A percentile compares a stretch with the other conserved stretches of the same genome.
phyloP scores from a whole-genome alignment of 1,140 invertebrate genomes.

The Pantala flavescens region DNA sequence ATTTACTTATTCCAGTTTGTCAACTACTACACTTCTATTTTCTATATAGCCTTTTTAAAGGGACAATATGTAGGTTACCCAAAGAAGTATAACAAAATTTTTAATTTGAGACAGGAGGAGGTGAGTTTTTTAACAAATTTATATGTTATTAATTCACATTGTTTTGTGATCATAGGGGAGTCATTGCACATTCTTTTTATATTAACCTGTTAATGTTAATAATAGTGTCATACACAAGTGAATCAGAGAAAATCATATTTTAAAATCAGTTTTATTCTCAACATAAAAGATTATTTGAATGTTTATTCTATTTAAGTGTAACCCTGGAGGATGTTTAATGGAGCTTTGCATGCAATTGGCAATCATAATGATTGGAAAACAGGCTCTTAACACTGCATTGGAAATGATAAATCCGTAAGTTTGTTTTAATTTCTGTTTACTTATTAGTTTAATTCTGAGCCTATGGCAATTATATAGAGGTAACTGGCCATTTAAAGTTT shows the following conservation, averaged over 20 bases:
- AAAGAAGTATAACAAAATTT: constrained; percentile 61
- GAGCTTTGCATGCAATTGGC: constrained; percentile 55
- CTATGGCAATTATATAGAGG: too few relatives aligned
- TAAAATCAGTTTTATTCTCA: too few relatives aligned
- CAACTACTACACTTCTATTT: constrained; percentile 97
- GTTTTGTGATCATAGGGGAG: constrained; percentile 21
- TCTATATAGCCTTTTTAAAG: constrained; percentile 98
- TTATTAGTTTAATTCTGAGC: neutral
- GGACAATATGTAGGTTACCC: constrained; percentile 85
- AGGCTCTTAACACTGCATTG: constrained; percentile 49
- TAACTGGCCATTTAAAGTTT: too few relatives aligned
- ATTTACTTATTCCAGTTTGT: constrained; percentile 97
- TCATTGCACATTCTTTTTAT: too few relatives aligned
- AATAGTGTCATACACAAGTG: constrained; percentile 13
- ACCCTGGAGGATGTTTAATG: constrained; percentile 51
- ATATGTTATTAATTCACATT: constrained; percentile 14
- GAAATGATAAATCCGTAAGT: constrained; percentile 50
- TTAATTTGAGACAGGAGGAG: constrained; percentile 74
- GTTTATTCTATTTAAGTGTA: constrained; percentile 38
- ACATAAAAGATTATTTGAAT: neutral
- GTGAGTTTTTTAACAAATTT: constrained; percentile 34
- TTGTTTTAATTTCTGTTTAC: neutral
- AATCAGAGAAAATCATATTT: neutral
- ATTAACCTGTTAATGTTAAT: neutral
- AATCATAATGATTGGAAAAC: constrained; percentile 61